phyloP scores from a whole-genome alignment of 2,888 invertebrate genomes.

The Agonopterix subpropinquella region DNA sequence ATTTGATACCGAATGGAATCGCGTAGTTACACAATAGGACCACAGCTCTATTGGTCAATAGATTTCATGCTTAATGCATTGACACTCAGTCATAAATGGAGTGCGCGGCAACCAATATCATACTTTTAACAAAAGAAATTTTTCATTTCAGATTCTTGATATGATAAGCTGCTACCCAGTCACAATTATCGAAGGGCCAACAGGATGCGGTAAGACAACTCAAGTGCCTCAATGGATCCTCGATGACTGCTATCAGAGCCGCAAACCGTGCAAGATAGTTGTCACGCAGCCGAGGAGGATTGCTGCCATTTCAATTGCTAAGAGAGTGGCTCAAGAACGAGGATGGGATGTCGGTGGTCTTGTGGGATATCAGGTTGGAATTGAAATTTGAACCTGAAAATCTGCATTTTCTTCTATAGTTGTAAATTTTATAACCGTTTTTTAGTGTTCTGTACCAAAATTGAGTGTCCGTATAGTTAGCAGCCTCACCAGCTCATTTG shows the following conservation, averaged over 20 bases:
- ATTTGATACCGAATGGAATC: no score
- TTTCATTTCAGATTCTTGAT: conserved; percentile 76
- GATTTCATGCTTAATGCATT: no score
- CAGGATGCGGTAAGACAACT: conserved; percentile 95
- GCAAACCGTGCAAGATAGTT: conserved; percentile 86
- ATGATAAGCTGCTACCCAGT: conserved; percentile 82
- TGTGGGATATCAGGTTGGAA: conserved; percentile 92
- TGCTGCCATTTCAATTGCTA: conserved; percentile 93
- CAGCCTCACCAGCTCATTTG: no score
- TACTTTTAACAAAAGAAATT: not conserved
- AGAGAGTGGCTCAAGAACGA: conserved; percentile 88
- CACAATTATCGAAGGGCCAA: conserved; percentile 91
- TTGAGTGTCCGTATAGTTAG: no score
- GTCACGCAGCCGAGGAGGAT: conserved; percentile 96
- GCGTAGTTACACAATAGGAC: no score
- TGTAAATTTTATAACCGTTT: no score
- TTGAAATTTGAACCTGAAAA: not conserved
- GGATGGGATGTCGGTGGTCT: conserved; percentile 87
- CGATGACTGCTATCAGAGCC: conserved; percentile 81
- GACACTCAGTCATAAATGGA: no score
- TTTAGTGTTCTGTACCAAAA: no score
- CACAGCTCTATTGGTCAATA: no score
- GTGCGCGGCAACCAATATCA: not conserved
- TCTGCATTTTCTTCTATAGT: no score
- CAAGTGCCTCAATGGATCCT: conserved; percentile 95